Conservation (phyloP, 2,888 invertebrate species). For the Galerucella calmariensis region DNA sequence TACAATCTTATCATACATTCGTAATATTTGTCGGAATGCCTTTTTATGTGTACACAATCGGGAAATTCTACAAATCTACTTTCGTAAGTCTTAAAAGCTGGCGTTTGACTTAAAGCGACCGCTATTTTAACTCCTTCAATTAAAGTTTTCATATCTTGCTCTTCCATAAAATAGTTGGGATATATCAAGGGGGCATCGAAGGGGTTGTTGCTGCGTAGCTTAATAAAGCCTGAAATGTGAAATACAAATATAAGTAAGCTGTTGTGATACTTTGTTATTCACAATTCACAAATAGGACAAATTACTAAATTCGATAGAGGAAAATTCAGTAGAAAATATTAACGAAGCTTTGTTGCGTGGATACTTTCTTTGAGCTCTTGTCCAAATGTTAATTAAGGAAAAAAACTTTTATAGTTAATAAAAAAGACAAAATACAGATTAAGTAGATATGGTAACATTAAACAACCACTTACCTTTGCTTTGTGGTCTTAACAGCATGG, state of each 20-base stretch:
- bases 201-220: constrained; percentile 84
- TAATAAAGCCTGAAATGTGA: constrained; percentile 66
- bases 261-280: too few species aligned
- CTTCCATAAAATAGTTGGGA: constrained; percentile 89
- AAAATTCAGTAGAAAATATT: too few species aligned
- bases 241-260: not conserved
- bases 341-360: too few species aligned
- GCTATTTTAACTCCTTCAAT: constrained; percentile 89
- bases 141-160: constrained; percentile 81
- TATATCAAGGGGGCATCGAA: constrained; percentile 90
- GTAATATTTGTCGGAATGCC: constrained; percentile 83
- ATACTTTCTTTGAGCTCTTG: too few species aligned
- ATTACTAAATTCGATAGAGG: too few species aligned
- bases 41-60: constrained; percentile 75
- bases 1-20: constrained; percentile 89
- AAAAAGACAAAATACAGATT: too few species aligned
- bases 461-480: constrained; percentile 73
- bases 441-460: too few species aligned
- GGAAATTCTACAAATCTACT: constrained; percentile 82
- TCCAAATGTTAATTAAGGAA: too few species aligned
- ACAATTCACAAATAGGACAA: too few species aligned
- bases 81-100: constrained; percentile 79
- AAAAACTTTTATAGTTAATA: too few species aligned
- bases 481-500: constrained; percentile 84
- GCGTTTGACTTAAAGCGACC: constrained; percentile 81